These are phyloP conservation scores for Aphodius granarius DNA, from an alignment of 2,888 invertebrate genomes.

Conservation along the genomic window DNA sequence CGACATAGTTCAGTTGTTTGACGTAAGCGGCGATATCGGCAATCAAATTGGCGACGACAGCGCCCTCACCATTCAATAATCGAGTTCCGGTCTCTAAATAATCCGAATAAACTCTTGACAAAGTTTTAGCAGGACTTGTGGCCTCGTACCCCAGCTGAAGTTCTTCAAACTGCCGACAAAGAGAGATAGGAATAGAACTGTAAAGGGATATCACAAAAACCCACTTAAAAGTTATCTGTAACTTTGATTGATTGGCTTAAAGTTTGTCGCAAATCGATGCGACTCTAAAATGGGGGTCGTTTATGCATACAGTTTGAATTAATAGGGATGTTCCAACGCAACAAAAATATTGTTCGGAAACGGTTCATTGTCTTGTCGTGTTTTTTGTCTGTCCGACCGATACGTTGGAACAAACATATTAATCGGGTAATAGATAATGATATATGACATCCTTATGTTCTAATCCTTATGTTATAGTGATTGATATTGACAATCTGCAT, in stretches of 20 bases:
- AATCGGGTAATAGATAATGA: neutral
- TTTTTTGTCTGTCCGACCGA: too few species aligned
- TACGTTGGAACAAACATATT: too few species aligned
- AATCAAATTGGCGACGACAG: constrained; percentile 61
- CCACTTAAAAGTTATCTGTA: neutral
- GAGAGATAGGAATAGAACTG: neutral
- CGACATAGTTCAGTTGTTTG: constrained; percentile 51
- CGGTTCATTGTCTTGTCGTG: too few species aligned
- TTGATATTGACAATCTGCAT: too few species aligned
- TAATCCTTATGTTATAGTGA: too few species aligned
- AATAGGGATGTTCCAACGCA: neutral
- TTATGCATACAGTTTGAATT: neutral
- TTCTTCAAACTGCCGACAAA: constrained; percentile 53
- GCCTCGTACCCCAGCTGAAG: constrained; percentile 66
- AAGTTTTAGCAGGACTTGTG: constrained; percentile 59
- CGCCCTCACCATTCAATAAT: constrained; percentile 67
- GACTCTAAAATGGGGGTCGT: neutral
- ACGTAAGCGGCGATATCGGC: constrained; percentile 62
- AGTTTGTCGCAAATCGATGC: neutral
- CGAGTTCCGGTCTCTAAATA: constrained; percentile 56
- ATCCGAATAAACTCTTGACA: constrained; percentile 57
- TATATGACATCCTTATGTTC: too few species aligned
- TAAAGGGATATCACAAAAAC: neutral
- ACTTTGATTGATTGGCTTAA: neutral
- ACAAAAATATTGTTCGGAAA: neutral